Evolutionary conservation across 2,888 invertebrate species (phyloP), one percentile per base, ranked within the genome.

Genomic region (Belgica antarctica): DNA sequence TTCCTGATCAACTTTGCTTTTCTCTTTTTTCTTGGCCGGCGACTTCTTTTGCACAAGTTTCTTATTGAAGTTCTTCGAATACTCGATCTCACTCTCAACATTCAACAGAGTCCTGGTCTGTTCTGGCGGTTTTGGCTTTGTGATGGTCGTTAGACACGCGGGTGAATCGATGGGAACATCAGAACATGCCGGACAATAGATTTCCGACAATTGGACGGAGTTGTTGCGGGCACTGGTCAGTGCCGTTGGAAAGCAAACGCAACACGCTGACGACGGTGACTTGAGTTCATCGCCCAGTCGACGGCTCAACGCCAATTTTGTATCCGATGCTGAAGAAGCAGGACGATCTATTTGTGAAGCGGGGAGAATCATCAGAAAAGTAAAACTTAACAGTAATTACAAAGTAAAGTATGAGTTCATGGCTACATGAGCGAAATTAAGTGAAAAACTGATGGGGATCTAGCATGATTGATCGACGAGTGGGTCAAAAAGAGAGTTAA

Each of bases 161-260:
- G 84, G 83, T 62, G 83, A 76, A 73, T 77, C 72, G 76, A 76
- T 74, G 71, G 76, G 73, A 62, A 52, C 68, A 70, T 73, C 72
- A 52, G 75, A 74, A 72, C 78, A 78, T 74, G 77, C 77, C 63
- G 83, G 82, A 75, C 82, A 81, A 80, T 85, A 86, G 76, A 87
- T 81, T 76, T 86, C 86, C 70, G 86, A 84, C 81, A 84, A 83
- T 79, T 80, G 79, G 47, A 79, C 78, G 12, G 80, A 80, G 72
- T 77, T 76, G 47, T 71, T 74, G 72, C 74, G 75, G 70, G 74
- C 75, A 78, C 78, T 78, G 65, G 77, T 77, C 72, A 78, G 79
- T 70, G 76, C 77, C 5, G 74, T 73, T 36, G 70, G 69, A 73
- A 80, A 80, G 71, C 80, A 80, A 73, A 77, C 79, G 74, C 81